Evolutionary conservation across 1,140 invertebrate genomes (phyloP), one percentile per base, ranked within the genome.

Genomic region (Sycophaga agraensis): DNA sequence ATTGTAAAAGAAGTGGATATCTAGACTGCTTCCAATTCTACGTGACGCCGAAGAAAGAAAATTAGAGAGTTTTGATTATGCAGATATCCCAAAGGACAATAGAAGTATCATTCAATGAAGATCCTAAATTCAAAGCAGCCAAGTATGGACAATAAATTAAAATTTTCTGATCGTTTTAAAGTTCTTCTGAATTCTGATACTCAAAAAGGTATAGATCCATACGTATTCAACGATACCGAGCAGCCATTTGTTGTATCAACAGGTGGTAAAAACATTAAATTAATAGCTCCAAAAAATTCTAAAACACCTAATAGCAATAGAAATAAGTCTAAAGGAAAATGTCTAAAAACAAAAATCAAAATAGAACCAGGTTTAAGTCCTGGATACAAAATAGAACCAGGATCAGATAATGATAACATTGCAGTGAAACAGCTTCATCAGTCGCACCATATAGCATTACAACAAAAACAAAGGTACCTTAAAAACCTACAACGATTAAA

Each of bases 171-270:
- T 64, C 75, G 80, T 48, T 68, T 81, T 40, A 84, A 83, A 64
- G 74, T 80, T 54, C 70, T 83, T 50, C 68, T 84, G 45, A 82
- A 82, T 68, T 77, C 73, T 45, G 80, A 81, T 48, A 57, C 67
- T 31, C 73, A 70, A 24, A 71, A 76, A 60, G 75, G 80, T 66
- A 73, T 74, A 16, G 85, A 87, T 76, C 85, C 85, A 1, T 86
- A 87, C 66, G 82, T 85, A 31, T 87, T 87, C 69, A 81, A 83
- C 64, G 84, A 85, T 64, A 77, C 81, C 5, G 80, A 82, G 54
- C 59, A 62, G 35, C 59, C 51, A 26, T 75, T 79, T 34, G 72
- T 79, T 42, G 46, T 63, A 34, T 59, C 68, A 35, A 57, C 70
- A 49, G 62, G 59, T 8, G 70, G 72, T 17, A 78, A 75, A 65